Percentiles rank a stretch among this genome's conserved stretches.
Conservation (phyloP, 2,888 invertebrate species). For the Adelognathus sp. region DNA sequence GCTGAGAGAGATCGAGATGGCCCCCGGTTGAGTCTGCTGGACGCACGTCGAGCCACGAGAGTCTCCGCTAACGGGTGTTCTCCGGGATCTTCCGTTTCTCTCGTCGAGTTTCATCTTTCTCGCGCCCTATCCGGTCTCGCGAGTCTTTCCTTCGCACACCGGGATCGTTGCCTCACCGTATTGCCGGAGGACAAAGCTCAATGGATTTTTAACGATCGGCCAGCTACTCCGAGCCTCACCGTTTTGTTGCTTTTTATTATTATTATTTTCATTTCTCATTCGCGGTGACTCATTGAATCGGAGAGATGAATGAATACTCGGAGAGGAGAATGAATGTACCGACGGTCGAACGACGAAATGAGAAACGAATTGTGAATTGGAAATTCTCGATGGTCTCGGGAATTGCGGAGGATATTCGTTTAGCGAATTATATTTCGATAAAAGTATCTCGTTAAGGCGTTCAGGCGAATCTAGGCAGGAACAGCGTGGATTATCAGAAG, state of each 20-base stretch:
- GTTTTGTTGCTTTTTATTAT: conserved; percentile 8
- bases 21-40: conserved; percentile 35
- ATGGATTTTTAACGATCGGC: conserved; percentile 63
- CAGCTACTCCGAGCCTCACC: conserved; percentile 43
- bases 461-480: conserved; percentile 10
- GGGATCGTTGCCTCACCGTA: conserved; percentile 15
- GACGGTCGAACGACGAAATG: background rate
- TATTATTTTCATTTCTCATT: conserved; percentile 14
- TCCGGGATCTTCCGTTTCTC: conserved; percentile 56
- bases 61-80: conserved; percentile 56
- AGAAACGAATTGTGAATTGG: conserved; percentile 1
- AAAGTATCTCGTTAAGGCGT: conserved; percentile 47
- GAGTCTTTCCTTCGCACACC: conserved; percentile 15
- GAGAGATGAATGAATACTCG: conserved; percentile 61
- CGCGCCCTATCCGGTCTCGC: conserved; percentile 15
- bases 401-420: background rate
- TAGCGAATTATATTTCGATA: conserved; percentile 52
- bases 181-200: conserved; percentile 58
- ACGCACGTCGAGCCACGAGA: conserved; percentile 42
- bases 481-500: conserved; percentile 31
- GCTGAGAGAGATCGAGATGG: conserved; percentile 24
- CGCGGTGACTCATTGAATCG: conserved; percentile 63
- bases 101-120: conserved; percentile 32
- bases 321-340: background rate
- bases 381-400: background rate